Evolutionary conservation across 1,140 invertebrate genomes (phyloP).

Genomic region (Neodiprion virginianus): DNA sequence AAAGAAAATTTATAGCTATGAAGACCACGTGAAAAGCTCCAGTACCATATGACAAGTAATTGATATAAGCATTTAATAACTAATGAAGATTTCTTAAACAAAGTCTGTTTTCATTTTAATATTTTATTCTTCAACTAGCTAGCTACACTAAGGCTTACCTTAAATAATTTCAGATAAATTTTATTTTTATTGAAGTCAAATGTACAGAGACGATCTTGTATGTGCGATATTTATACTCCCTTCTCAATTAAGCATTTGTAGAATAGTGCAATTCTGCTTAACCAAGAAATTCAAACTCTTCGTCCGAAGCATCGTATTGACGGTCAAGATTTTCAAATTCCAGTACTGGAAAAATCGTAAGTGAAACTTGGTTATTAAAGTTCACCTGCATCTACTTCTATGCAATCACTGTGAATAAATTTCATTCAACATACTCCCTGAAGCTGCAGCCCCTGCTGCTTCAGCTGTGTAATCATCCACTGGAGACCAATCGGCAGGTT

Average conservation of each 20-base stretch:
- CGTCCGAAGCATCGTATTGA: slow-evolving; percentile 63
- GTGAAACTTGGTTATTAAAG: slow-evolving; percentile 6
- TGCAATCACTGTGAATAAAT: neutral
- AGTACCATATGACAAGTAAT: neutral
- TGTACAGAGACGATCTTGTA: no score
- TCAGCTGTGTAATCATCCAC: slow-evolving; percentile 57
- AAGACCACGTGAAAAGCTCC: neutral
- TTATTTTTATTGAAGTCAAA: neutral
- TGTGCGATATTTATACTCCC: no score
- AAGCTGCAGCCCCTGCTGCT: slow-evolving; percentile 53
- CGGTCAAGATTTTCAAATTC: slow-evolving; percentile 51
- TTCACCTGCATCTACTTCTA: no score
- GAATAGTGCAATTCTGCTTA: slow-evolving; percentile 40
- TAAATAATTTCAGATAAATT: neutral
- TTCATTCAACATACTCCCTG: slow-evolving; percentile 48
- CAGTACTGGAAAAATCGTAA: slow-evolving; percentile 43
- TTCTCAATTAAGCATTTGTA: neutral
- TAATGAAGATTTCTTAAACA: neutral
- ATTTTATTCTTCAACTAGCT: neutral
- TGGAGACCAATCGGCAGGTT: slow-evolving; percentile 74
- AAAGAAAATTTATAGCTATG: no score
- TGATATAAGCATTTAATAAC: neutral
- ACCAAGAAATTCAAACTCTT: slow-evolving; percentile 67
- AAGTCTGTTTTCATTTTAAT: neutral
- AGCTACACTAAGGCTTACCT: neutral